Base-by-base conservation (phyloP, 2,888 invertebrate species). In the Herminia tarsipennalis region DNA sequence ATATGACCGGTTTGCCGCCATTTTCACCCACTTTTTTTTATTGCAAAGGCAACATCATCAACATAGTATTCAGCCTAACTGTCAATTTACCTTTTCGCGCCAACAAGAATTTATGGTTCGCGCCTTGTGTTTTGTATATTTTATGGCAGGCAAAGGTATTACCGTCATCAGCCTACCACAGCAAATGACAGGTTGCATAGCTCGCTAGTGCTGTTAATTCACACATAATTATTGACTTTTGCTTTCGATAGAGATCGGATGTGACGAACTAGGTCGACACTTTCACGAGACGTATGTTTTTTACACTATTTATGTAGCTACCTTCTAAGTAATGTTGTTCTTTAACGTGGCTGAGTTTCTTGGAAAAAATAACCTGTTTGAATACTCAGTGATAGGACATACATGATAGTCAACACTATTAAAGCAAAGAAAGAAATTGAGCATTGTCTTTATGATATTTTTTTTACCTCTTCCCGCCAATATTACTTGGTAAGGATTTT, bases 241-340 rank as follows among this genome's bases (percentile, higher is more conserved):
- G 76, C 80, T 81, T 79, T 81, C 82, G 53, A 70, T 76, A 68
- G 73, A 64, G 64, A 72, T 71, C 70, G 69, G 71, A 73, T 70
- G 72, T 69, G 68, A 66, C 66, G 54, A 62, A 46, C 54, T 66
- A 40, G 65, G 65, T 66, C 78, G 73, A 59, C 56, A 79, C 83
- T 83, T 83, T 83, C 83, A 70, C 82, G 56, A 54, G 48, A 48
- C 65, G 40, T 32, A 37, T 14, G 35, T 39, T 56, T 65, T 56
- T 66, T 53, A 14, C 16, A 50, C 38, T 40, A 41, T 55, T 51
- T 47, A 34, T 35, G 6, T 42, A 28, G 40, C 33, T 32, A 33
- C 16, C 16, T 21, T n/a, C 9, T 25, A 20, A 18, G 24, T 32
- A 16, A 40, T 33, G 17, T 8, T 30, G 13, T 8, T n/a, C n/a